Evolutionary conservation across 2,113 vertebrate genomes (phyloP), one percentile per base, ranked within the genome.

Genomic region (Hydropotes inermis): DNA sequence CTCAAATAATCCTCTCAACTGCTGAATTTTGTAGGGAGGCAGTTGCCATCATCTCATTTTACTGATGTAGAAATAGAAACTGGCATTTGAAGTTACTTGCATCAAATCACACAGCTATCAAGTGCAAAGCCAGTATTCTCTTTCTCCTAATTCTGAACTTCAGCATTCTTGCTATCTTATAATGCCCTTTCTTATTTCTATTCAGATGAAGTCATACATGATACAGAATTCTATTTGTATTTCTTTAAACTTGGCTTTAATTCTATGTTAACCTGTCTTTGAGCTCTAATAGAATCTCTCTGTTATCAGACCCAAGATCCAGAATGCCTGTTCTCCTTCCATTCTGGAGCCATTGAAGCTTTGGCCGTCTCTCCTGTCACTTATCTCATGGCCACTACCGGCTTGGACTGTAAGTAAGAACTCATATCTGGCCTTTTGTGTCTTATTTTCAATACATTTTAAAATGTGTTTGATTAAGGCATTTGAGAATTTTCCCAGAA

Each of bases 351-450:
- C 0, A 99, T 99, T 23, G 98, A 99, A 93, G 99, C 99, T 3
- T 23, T 99, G 89, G 98, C 99, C 16, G 98, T 99, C 13, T 99
- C 99, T 28, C 99, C 99, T n/a, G 36, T 98, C n/a, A 99, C 99
- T 5, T 99, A 99, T 43, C 99, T 99, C 81, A 99, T 99, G 99
- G 99, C 99, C 87, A 99, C 99, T 1, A 99, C 99, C 0, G 91
- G 99, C 60, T 98, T 99, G 60, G 99, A 99, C 98, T 89, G 99
- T 99, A 98, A 99, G 99, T 98, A 79, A 50, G 0, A 64, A 23
- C 89, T 61, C 84, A 39, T 4, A 47, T 16, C 15, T 60, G 25
- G 1, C 11, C 3, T 82, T 87, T 84, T 47, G 61, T 74, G 21
- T 83, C 87, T 88, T 36, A n/a, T 79, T 92, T 97, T 74, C 61